A percentile compares a stretch with the other conserved stretches of the same genome.
These are phyloP conservation scores for Eupsilia transversa DNA, from an alignment of 2,888 invertebrate species.

Conservation along the genomic window DNA sequence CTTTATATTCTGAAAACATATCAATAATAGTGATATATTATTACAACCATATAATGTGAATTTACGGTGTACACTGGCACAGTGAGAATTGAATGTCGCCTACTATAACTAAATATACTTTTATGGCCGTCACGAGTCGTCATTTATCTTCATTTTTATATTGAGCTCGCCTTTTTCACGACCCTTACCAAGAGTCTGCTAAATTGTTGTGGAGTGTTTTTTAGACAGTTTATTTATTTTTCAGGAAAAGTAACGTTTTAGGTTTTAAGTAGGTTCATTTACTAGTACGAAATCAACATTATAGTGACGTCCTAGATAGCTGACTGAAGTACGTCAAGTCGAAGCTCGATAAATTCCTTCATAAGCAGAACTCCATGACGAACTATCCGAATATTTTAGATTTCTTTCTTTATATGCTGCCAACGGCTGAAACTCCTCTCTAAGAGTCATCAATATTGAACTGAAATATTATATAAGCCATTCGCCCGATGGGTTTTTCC, in stretches of 20 bases:
- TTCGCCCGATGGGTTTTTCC: too few species aligned
- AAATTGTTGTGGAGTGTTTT: slow-evolving; percentile 40
- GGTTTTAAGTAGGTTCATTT: neutral
- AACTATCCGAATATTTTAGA: too few species aligned
- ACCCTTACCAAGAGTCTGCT: slow-evolving; percentile 33
- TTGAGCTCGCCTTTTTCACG: slow-evolving; percentile 41
- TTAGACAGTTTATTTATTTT: slow-evolving; percentile 15
- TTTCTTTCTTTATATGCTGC: neutral
- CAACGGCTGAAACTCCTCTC: neutral
- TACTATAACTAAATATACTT: slow-evolving; percentile 60
- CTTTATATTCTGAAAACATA: slow-evolving; percentile 27
- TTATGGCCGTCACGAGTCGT: slow-evolving; percentile 55
- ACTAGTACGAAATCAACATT: neutral
- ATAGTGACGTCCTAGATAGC: neutral
- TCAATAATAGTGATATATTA: slow-evolving; percentile 41
- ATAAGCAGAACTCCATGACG: neutral
- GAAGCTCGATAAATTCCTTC: neutral
- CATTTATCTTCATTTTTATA: slow-evolving; percentile 63
- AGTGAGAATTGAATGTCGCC: slow-evolving; percentile 55
- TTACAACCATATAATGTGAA: slow-evolving; percentile 41
- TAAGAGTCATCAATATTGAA: neutral
- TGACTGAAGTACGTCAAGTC: neutral
- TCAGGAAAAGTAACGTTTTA: neutral
- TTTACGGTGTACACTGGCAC: slow-evolving; percentile 37
- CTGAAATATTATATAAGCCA: neutral